These are phyloP conservation scores for Mastacembelus armatus DNA, from an alignment of 2,797 vertebrate genomes.

Conservation along the genomic window DNA sequence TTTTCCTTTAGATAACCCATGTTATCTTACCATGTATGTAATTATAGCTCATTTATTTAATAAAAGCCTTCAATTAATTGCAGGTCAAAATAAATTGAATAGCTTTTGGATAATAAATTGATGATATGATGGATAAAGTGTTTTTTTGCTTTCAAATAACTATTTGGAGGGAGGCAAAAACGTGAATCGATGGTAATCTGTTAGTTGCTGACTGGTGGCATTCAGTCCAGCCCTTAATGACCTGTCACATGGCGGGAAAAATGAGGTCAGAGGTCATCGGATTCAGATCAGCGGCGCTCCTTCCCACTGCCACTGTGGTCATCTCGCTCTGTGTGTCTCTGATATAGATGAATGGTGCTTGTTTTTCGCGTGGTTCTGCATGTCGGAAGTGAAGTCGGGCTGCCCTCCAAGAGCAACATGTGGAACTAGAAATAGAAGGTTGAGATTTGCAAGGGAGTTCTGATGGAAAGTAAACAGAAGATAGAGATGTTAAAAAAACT, in stretches of 20 bases:
- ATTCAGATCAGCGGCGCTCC: constrained; percentile 78
- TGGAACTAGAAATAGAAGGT: constrained; percentile 63
- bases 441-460: constrained; percentile 53
- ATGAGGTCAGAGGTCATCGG: constrained; percentile 81
- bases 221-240: constrained; percentile 77
- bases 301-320: constrained; percentile 70
- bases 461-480: constrained; percentile 66
- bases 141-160: constrained; percentile 70
- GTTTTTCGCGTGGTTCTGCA: constrained; percentile 54
- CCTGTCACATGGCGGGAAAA: constrained; percentile 82
- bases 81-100: neutral
- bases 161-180: constrained; percentile 68
- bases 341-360: constrained; percentile 61
- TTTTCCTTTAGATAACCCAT: constrained; percentile 36
- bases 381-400: constrained; percentile 71
- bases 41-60: neutral
- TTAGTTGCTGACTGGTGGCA: constrained; percentile 78
- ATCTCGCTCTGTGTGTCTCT: constrained; percentile 57
- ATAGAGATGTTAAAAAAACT: constrained; percentile 37
- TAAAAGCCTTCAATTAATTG: neutral
- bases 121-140: constrained; percentile 61
- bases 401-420: constrained; percentile 69
- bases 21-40: neutral
- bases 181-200: constrained; percentile 74
- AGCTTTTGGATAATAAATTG: constrained; percentile 37